Base-by-base conservation (phyloP, 2,113 vertebrate species). In the Cardinalis cardinalis region DNA sequence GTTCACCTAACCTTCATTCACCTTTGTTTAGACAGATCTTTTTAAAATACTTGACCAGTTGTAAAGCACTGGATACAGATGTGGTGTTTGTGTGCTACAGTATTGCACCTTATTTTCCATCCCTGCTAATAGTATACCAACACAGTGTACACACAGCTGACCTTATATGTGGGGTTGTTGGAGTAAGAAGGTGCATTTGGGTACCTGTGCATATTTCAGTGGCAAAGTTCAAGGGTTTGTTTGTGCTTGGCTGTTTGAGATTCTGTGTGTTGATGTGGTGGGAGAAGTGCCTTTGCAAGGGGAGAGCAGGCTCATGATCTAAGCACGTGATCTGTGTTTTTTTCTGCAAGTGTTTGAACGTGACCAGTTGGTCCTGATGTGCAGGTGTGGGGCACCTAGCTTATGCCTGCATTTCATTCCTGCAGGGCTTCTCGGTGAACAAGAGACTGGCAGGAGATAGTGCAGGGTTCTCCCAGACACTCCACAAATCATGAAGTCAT, bases 261-360 rank as follows among this genome's bases (percentile, higher is more conserved):
- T 61, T 16, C 63, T 41, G 20, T 21, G 26, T 51, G 18, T 10
- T 11, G 4, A 12, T 1, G 1, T 20, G 8, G 6, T 61, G 9
- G 24, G 36, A 88, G n/a, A 60, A 60, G 15, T 64, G 10, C 12
- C 16, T 68, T 31, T 84, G 29, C 12, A 36, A 51, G 24, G 21
- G 25, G 9, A 28, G 18, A 34, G 28, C 19, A 51, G 31, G n/a
- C 11, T 87, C 5, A 8, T 65, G 40, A 55, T 43, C 24, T 41
- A 3, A 2, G 3, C 36, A 65, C 0, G 0, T 46, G 69, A 40
- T 59, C 41, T 61, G 0, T 55, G 49, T 1, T 43, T 59, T 61
- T 78, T 84, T 38, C 36, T 85, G 26, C 11, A 79, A 32, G 17
- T 48, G 12, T 14, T 59, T 2, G 3, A 83, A 36, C 8, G 1